Percentiles rank a stretch among this genome's conserved stretches.
Conservation (phyloP, 2,113 vertebrate species). For the Callaeas wilsoni region DNA sequence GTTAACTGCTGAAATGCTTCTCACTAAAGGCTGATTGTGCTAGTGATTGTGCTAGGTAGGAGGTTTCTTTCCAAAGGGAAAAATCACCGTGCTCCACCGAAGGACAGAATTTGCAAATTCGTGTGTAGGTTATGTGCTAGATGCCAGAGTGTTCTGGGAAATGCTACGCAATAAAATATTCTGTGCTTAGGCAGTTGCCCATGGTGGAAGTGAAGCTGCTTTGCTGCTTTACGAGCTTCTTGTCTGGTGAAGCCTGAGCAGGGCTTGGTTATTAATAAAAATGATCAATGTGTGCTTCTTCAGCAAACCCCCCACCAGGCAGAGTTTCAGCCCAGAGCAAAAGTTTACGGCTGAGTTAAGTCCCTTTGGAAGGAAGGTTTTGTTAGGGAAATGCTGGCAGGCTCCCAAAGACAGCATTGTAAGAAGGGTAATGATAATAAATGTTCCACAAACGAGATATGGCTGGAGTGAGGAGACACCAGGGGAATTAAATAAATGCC, state of each 20-base stretch:
- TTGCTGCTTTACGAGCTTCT: background rate
- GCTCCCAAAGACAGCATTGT: constrained; percentile 35
- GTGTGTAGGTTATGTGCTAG: background rate
- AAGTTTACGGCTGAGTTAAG: constrained; percentile 35
- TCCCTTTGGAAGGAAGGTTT: constrained; percentile 35
- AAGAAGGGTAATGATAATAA: constrained; percentile 44
- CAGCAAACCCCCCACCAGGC: constrained; percentile 10
- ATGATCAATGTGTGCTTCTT: constrained; percentile 20
- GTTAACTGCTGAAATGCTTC: background rate
- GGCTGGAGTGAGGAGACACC: background rate
- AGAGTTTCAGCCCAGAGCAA: constrained; percentile 17
- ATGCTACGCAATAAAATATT: background rate
- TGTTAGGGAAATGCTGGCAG: constrained; percentile 52
- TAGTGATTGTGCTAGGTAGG: background rate
- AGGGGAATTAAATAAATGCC: constrained; percentile 36
- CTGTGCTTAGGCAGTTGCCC: background rate
- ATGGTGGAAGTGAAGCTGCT: background rate
- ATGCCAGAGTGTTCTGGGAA: background rate
- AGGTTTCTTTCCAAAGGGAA: background rate
- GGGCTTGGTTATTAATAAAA: background rate
- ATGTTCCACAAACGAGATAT: background rate
- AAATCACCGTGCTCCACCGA: background rate
- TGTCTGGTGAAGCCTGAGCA: background rate
- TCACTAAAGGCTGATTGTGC: background rate
- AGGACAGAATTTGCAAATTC: background rate